Evolutionary conservation across 2,797 vertebrate species (phyloP).

Genomic region (Ciconia nigra): DNA sequence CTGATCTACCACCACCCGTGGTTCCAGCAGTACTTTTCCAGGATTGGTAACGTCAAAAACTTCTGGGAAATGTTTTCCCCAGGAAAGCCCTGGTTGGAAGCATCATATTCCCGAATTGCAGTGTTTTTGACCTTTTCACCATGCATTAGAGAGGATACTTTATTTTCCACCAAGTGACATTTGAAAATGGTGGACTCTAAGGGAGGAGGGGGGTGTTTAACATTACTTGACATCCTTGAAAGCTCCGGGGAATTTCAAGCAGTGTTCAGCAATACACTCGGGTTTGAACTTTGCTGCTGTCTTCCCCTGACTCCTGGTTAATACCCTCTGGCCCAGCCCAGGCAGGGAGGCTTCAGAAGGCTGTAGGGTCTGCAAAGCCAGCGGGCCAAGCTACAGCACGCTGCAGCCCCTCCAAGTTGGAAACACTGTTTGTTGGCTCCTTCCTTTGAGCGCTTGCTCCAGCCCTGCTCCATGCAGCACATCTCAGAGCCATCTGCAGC

Average conservation of each 20-base stretch:
- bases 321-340: neutral
- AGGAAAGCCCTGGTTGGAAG: neutral
- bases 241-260: neutral
- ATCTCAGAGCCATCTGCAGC: neutral
- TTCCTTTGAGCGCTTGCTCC: neutral
- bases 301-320: neutral
- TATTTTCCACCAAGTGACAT: neutral
- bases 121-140: neutral
- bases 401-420: neutral
- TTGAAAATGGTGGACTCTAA: neutral
- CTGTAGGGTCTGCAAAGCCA: neutral
- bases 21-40: neutral
- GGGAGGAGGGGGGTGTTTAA: neutral
- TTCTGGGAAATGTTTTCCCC: neutral
- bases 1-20: neutral
- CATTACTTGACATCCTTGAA: neutral
- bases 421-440: neutral
- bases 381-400: fast-evolving
- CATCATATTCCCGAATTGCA: neutral
- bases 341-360: neutral
- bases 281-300: neutral
- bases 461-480: neutral
- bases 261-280: neutral
- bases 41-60: fast-evolving
- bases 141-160: neutral